Conservation (phyloP, 2,113 vertebrate species). For the Echinops telfairi region DNA sequence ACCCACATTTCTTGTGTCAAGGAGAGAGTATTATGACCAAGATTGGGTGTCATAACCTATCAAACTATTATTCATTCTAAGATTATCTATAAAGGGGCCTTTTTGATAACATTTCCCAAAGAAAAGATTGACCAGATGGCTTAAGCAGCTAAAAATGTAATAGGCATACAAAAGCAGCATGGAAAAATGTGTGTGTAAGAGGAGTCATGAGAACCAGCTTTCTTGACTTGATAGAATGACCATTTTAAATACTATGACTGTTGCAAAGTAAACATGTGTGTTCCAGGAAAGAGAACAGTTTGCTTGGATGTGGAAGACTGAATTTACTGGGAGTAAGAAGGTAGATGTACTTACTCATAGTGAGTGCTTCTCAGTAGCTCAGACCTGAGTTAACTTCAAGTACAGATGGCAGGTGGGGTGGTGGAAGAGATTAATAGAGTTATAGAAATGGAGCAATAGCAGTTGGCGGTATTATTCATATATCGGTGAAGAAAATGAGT, state of each 20-base stretch:
- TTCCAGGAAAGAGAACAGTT: background rate
- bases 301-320: background rate
- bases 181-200: background rate
- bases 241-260: background rate
- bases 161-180: background rate
- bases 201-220: background rate
- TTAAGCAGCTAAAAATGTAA: background rate
- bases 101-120: slow-evolving; percentile 42
- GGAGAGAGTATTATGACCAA: background rate
- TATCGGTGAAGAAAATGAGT: background rate
- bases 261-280: background rate
- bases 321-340: background rate
- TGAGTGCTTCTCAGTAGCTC: background rate
- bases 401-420: background rate
- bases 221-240: background rate
- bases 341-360: background rate
- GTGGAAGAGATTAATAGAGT: background rate
- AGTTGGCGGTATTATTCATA: background rate
- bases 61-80: background rate
- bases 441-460: background rate
- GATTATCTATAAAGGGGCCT: background rate
- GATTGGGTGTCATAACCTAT: background rate
- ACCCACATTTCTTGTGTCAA: background rate
- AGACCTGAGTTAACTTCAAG: background rate
- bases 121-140: background rate